phyloP scores from a whole-genome alignment of 2,888 invertebrate genomes.

The Rhaphigaster nebulosa region DNA sequence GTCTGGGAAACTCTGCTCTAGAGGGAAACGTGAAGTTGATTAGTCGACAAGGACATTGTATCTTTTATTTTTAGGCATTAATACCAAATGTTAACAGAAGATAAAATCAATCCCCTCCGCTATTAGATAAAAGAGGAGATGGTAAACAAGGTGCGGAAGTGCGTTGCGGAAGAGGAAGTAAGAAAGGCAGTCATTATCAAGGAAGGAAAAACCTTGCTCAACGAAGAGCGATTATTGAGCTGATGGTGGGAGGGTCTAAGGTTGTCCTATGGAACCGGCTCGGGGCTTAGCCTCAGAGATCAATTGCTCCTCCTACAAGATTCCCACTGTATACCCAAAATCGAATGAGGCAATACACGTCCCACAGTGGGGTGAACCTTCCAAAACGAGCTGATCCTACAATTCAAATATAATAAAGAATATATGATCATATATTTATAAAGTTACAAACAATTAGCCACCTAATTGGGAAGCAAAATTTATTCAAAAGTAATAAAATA shows the following conservation, averaged over 20 bases:
- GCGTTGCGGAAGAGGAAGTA: conserved; percentile 31
- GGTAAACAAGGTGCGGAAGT: conserved; percentile 31
- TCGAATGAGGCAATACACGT: neutral
- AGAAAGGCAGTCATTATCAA: conserved; percentile 36
- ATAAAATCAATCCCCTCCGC: neutral
- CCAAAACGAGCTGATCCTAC: neutral
- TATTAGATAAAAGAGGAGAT: neutral
- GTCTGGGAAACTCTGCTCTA: neutral
- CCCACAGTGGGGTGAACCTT: neutral
- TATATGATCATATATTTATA: neutral
- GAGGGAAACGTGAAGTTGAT: neutral
- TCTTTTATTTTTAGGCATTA: neutral
- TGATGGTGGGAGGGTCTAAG: conserved; percentile 33
- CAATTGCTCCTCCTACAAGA: neutral
- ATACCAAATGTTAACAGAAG: neutral
- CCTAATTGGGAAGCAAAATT: no score
- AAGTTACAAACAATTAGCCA: no score
- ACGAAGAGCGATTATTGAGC: conserved; percentile 18
- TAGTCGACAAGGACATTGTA: neutral
- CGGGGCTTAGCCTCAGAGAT: conserved; percentile 11
- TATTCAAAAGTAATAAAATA: no score
- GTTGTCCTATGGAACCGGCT: conserved; percentile 15
- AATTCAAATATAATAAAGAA: neutral
- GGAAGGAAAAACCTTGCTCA: conserved; percentile 46
- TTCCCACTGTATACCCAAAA: neutral